Base-by-base conservation (phyloP, 2,113 vertebrate species). In the Tupaia tana region DNA sequence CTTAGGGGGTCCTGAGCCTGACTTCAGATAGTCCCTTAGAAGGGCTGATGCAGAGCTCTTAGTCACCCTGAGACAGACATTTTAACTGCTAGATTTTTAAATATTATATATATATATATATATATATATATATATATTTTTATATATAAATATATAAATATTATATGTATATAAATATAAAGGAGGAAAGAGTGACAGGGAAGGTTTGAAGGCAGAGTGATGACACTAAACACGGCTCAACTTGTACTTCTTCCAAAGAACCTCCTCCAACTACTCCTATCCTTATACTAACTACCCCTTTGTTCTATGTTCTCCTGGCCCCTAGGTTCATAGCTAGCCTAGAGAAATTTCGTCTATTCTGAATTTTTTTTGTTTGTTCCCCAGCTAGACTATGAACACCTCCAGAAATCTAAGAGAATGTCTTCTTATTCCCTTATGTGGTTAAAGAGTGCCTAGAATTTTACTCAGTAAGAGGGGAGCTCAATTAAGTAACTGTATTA, bases 1-100 rank as follows among this genome's bases (percentile, higher is more conserved):
- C 89, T 89, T 93, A 93, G 97, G 97, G 97, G 97, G 97, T 97
- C 95, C 96, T 43, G 96, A 82, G 91, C 96, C 86, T 71, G 52
- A 29, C 70, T 71, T 56, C 71, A 15, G 92, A 95, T 61, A 52
- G 86, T 25, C 31, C 24, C 77, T 63, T 77, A 29, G 67, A n/a
- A 73, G 7, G 63, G 9, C 86, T 70, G 74, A 91, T 43, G 58
- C 18, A 66, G 67, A n/a, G 43, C 63, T 67, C 85, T n/a, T 31
- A 66, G 85, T 86, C 43, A 92, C 96, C 31, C 43, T 73, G 22
- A 85, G 73, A 24, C 86, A 95, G 75, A 14, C 85, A 71, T 93
- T 97, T 97, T 97, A 94, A 97, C 89, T 96, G 84, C 70, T 91
- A 54, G 54, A 9, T 34, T 71, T 85, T 77, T 43, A 43, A 43